Base-by-base conservation (phyloP, 2,113 vertebrate species). In the Trichomycterus rosablanca region DNA sequence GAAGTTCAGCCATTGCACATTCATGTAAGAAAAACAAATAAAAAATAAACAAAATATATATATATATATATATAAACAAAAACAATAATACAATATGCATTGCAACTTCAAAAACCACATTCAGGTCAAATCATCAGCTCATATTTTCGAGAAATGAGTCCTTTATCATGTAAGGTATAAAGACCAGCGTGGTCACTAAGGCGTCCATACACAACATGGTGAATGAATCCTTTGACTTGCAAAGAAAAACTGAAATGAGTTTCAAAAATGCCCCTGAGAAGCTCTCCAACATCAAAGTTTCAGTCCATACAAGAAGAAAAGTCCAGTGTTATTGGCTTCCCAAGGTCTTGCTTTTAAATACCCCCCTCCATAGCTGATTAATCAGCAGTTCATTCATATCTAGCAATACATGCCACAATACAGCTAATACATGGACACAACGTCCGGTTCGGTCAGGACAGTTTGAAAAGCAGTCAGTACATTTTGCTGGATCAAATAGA, bases 261-360 rank as follows among this genome's bases (percentile, higher is more conserved):
- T 32, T 71, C 12, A 60, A 59, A 49, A 65, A 3, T 19, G 34
- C 15, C n/a, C 49, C 22, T 19, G 14, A 15, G 40, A 24, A 48
- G 48, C 30, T 62, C 40, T 60, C 45, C 59, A 48, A 14, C 14
- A 32, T 24, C 22, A 37, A 24, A 67, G 61, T 15, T 56, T 67
- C 68, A 74, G 75, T 77, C 75, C 75, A 57, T 28, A 69, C 44
- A 65, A 53, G 51, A 46, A 50, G 34, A 60, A 45, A 48, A 66
- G 61, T 73, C 62, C 66, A 23, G 22, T 69, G 55, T 69, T 43
- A 68, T 49, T 63, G 30, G 51, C 15, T 54, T 54, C 52, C 9
- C 15, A 32, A 23, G 34, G 52, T 37, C 23, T 54, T 54, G 26
- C 26, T 4, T 30, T 30, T 30, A 30, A 30, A n/a, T n/a, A 30